Conservation (phyloP, 2,797 vertebrate species). For the Tangara arthus region DNA sequence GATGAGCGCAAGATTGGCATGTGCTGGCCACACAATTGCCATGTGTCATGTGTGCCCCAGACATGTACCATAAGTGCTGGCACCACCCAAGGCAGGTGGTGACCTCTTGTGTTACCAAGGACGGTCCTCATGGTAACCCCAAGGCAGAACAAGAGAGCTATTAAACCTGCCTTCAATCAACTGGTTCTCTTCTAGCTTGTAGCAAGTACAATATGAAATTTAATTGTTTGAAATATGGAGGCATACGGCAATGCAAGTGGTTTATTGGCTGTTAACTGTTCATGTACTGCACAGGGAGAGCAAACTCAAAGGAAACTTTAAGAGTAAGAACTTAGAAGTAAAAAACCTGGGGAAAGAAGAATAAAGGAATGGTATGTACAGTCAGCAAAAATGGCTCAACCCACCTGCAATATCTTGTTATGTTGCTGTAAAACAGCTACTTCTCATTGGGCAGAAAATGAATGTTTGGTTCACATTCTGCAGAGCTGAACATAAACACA, state of each 20-base stretch:
- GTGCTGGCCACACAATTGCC: fast-evolving
- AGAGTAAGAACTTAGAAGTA: background rate
- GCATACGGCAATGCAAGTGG: background rate
- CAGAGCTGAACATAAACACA: background rate
- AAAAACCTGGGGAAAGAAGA: background rate
- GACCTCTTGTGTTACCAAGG: fast-evolving
- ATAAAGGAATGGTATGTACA: background rate
- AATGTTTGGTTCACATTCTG: background rate
- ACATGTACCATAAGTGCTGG: fast-evolving
- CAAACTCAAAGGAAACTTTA: background rate
- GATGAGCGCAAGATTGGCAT: fast-evolving
- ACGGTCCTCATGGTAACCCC: no score
- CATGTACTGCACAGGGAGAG: background rate
- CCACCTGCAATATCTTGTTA: background rate
- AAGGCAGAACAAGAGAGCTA: background rate
- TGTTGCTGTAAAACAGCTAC: fast-evolving
- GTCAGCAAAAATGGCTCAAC: background rate
- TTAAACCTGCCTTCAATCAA: background rate
- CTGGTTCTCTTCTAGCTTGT: background rate
- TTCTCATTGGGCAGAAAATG: background rate
- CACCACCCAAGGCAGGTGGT: fast-evolving
- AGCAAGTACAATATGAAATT: background rate
- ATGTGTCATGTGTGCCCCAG: background rate
- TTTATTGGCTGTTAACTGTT: background rate
- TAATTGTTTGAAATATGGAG: background rate